Evolutionary conservation across 2,888 invertebrate species (phyloP).

Genomic region (Dynastes tityus): DNA sequence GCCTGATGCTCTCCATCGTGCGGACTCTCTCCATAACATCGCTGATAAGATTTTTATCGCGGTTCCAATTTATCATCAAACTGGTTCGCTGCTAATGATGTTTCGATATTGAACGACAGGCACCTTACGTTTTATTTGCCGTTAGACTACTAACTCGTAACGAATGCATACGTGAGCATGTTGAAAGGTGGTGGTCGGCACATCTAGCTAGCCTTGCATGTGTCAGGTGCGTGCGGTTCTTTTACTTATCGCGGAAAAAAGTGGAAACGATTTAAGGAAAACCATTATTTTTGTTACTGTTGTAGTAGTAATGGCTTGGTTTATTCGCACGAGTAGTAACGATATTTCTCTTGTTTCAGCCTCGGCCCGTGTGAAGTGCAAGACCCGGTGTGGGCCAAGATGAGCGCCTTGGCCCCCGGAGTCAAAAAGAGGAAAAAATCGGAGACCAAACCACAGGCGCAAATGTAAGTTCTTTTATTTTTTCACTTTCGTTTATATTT

Average conservation of each 20-base stretch:
- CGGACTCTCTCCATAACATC: conserved; percentile 2
- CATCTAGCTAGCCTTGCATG: neutral
- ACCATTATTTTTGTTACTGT: neutral
- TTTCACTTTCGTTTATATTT: neutral
- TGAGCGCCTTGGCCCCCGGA: conserved; percentile 82
- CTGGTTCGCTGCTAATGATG: conserved; percentile 37
- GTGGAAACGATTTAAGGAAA: neutral
- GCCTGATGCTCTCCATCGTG: conserved; percentile 3
- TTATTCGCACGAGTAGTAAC: conserved; percentile 5
- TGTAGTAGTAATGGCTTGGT: neutral
- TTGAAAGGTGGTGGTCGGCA: neutral
- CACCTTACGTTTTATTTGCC: conserved; percentile 13
- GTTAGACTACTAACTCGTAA: neutral
- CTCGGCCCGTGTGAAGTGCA: conserved; percentile 93
- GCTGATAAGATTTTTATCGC: conserved; percentile 49
- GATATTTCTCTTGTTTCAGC: conserved; percentile 75
- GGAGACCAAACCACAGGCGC: conserved; percentile 77
- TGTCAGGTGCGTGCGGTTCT: no score
- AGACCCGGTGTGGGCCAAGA: conserved; percentile 89
- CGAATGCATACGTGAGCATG: neutral
- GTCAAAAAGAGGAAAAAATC: conserved; percentile 77
- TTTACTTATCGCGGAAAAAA: neutral
- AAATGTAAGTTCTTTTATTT: conserved; percentile 73
- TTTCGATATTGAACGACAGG: conserved; percentile 27
- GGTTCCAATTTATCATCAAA: conserved; percentile 24